These are phyloP conservation scores for Leuciscus idus DNA, from an alignment of 2,113 vertebrate genomes.

Conservation along the genomic window DNA sequence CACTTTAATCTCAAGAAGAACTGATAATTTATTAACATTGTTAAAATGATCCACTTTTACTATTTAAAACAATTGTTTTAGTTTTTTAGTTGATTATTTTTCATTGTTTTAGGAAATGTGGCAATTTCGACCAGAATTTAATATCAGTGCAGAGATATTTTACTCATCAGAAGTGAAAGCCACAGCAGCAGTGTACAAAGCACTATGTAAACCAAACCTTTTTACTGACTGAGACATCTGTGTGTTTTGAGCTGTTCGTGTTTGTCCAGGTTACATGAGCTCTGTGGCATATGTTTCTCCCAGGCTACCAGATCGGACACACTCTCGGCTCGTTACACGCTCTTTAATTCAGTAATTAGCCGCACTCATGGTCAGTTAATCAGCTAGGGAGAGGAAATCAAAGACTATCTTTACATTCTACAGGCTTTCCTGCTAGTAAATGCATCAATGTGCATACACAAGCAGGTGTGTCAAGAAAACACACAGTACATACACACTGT, in stretches of 20 bases:
- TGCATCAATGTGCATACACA: background rate
- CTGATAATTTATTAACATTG: background rate
- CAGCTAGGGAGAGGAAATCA: background rate
- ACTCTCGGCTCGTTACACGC: slow-evolving; percentile 7
- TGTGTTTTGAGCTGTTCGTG: slow-evolving; percentile 5
- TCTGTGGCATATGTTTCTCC: slow-evolving; percentile 31
- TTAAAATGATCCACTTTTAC: too few relatives aligned
- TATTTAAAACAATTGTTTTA: too few relatives aligned
- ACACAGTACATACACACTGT: background rate
- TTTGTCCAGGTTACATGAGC: slow-evolving; percentile 32
- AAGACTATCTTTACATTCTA: background rate
- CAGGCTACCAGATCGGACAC: slow-evolving; percentile 30
- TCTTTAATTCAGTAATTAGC: slow-evolving; percentile 17
- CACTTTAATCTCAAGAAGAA: background rate
- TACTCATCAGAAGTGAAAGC: slow-evolving; percentile 4
- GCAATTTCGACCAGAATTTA: too few relatives aligned
- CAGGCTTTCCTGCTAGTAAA: background rate
- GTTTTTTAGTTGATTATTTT: too few relatives aligned
- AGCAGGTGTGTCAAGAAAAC: background rate
- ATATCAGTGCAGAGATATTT: slow-evolving; percentile 8
- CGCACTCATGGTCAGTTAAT: slow-evolving; percentile 22
- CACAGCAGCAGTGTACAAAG: background rate
- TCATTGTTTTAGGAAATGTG: too few relatives aligned
- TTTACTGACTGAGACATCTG: slow-evolving; percentile 23
- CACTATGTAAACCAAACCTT: slow-evolving; percentile 18